Base-by-base conservation (phyloP, 1,140 invertebrate species). In the Penaeus vannamei region DNA sequence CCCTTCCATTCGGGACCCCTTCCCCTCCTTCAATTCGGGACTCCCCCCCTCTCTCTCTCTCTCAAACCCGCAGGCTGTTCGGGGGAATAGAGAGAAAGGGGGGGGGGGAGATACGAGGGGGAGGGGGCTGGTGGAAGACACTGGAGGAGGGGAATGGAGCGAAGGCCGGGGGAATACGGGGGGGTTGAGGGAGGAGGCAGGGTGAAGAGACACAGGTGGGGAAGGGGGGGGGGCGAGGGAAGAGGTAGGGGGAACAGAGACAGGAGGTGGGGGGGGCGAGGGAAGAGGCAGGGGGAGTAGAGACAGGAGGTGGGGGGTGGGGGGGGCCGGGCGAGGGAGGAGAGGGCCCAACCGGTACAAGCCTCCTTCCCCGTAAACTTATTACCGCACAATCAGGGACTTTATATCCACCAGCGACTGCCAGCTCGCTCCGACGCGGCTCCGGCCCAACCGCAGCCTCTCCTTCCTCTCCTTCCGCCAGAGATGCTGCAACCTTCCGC, bases 71-170 rank as follows among this genome's bases (percentile, higher is more conserved):
- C 66, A 26, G 66, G 66, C n/a, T 32, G 66, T n/a, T 72, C 22
- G 66, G 10, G 20, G 32, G 32, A 19, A 2, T 12, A 26, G 66
- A 72, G n/a, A 17, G 53, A 5, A 66, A 53, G 1, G 4, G 5
- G 1, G 53, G 8, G 53, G 53, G 53, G 1, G 53, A 12, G 53
- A 17, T 0, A 53, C 5, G 53, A 53, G 53, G 17, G 53, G 53
- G 53, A 1, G 53, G 66, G 2, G 17, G 66, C 36, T 2, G 5
- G 5, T 19, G n/a, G 62, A 17, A 17, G 17, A 17, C 17, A 19
- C 62, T 64, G 62, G 62, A 64, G 62, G 62, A 64, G 62, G n/a
- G n/a, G n/a, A n/a, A n/a, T n/a, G n/a, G 62, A n/a, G 17, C n/a
- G 62, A 64, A n/a, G 62, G 62, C 17, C 62, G n/a, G 62, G 62